Percentiles rank a stretch among this genome's conserved stretches.
These are phyloP conservation scores for Caenorhabditis doughertyi DNA, from an alignment of 2,888 invertebrate species.

Conservation along the genomic window DNA sequence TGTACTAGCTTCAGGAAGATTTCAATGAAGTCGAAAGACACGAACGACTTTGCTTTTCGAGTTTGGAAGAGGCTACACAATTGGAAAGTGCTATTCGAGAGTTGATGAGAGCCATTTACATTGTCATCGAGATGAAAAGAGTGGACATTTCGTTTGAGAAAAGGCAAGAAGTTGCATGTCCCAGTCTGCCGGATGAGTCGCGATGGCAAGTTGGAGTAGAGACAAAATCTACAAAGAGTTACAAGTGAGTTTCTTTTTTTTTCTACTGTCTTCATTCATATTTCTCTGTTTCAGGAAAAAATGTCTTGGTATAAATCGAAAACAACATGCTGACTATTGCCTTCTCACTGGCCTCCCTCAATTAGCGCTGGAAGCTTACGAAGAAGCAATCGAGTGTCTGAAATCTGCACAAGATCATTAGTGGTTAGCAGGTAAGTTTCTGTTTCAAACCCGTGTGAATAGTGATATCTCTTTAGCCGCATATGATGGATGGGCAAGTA, in stretches of 20 bases:
- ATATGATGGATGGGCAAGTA: conserved; percentile 83
- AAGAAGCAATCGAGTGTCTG: conserved; percentile 91
- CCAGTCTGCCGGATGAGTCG: conserved; percentile 97
- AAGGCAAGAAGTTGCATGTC: conserved; percentile 83
- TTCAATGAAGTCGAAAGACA: conserved; percentile 56
- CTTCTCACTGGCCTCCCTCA: conserved; percentile 92
- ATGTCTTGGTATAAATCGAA: conserved; percentile 92
- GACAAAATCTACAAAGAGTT: conserved; percentile 80
- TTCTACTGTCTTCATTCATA: background rate
- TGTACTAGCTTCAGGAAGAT: conserved; percentile 47
- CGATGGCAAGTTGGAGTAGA: conserved; percentile 96
- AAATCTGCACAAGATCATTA: conserved; percentile 94
- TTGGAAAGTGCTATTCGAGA: conserved; percentile 86
- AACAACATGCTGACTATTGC: conserved; percentile 95
- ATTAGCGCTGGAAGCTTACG: conserved; percentile 92
- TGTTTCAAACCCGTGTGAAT: too few relatives aligned
- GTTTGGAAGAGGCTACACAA: conserved; percentile 58
- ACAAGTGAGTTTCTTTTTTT: conserved; percentile 62
- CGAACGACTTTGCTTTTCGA: conserved; percentile 59
- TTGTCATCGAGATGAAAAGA: conserved; percentile 95
- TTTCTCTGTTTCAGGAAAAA: conserved; percentile 57
- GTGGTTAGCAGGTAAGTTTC: conserved; percentile 91
- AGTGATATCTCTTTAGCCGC: conserved; percentile 80
- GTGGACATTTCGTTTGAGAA: conserved; percentile 85
- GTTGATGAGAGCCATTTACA: conserved; percentile 93